Conservation (phyloP, 2,113 vertebrate genomes). For the Gasterosteus aculeatus region DNA sequence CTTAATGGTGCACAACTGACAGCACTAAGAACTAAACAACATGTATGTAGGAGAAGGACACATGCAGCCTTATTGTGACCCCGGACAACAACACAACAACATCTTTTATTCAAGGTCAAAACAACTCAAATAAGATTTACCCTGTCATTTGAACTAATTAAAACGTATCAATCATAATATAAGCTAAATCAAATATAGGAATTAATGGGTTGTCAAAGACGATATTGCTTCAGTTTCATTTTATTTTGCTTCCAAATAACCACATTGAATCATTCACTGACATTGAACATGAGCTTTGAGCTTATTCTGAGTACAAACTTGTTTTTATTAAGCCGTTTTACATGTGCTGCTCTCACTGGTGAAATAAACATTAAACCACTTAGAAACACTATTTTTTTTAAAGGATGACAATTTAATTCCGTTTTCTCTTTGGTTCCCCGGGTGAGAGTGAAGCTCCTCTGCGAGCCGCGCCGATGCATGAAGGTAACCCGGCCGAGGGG, state of each 20-base stretch:
- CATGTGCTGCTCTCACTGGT: neutral
- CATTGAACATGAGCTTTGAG: neutral
- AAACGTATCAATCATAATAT: neutral
- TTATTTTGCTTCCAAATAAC: neutral
- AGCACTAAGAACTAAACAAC: neutral
- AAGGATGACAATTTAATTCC: neutral
- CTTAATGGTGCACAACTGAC: neutral
- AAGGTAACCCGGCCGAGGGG: neutral
- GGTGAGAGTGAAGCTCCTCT: neutral
- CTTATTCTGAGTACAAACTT: neutral
- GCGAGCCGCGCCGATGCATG: neutral
- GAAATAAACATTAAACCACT: neutral
- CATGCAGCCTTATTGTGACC: neutral
- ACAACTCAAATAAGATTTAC: neutral
- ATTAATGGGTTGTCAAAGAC: neutral
- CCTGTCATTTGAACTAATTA: neutral
- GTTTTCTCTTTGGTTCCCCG: neutral
- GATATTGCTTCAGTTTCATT: neutral
- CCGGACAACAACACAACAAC: neutral
- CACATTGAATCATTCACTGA: neutral
- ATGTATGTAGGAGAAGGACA: neutral
- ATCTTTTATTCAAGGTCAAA: conserved; percentile 14
- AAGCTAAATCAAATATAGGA: no score
- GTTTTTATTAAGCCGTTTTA: neutral
- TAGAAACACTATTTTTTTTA: neutral